Base-by-base conservation (phyloP, 2,888 invertebrate genomes). In the Melanostoma scalare region DNA sequence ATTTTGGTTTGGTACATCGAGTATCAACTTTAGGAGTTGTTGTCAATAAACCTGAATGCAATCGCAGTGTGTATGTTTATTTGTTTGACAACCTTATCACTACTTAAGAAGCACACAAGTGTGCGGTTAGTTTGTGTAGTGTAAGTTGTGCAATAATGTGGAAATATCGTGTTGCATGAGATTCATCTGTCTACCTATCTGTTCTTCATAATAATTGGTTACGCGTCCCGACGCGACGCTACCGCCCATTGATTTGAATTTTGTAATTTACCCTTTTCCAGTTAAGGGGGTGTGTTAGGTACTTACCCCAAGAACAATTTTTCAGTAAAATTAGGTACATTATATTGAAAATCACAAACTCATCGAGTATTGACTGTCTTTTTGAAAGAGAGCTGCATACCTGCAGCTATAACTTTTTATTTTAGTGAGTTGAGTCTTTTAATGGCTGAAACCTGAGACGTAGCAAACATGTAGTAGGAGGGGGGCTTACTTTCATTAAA, bases 61-160 rank as follows among this genome's bases (percentile, higher is more conserved):
- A n/a, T n/a, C n/a, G n/a, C n/a, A n/a, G n/a, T n/a, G n/a, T 33
- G 4, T n/a, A 42, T 31, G 0, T n/a, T 30, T 10, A 44, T 4
- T 3, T 44, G 20, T 20, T 20, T 20, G n/a, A n/a, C n/a, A n/a
- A n/a, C n/a, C 1, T 20, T 0, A 20, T 20, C 20, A 20, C 20
- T 20, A 20, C 20, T 20, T 20, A 20, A 20, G 1, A 20, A 20
- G 20, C 20, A 20, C 20, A 20, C 20, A 20, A 31, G 10, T n/a
- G 42, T 31, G n/a, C 38, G 38, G 50, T 31, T 48, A 36, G 46
- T 48, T 36, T 48, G 61, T 35, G 44, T 48, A 9, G 31, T 30
- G 6, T 38, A 0, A 40, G n/a, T 58, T 63, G 50, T 63, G 63
- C 50, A 63, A 48, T 63, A 63, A n/a, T 63, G 38, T 50, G 6